Conservation (phyloP, 1,140 invertebrate species). For the Temnothorax longispinosus region DNA sequence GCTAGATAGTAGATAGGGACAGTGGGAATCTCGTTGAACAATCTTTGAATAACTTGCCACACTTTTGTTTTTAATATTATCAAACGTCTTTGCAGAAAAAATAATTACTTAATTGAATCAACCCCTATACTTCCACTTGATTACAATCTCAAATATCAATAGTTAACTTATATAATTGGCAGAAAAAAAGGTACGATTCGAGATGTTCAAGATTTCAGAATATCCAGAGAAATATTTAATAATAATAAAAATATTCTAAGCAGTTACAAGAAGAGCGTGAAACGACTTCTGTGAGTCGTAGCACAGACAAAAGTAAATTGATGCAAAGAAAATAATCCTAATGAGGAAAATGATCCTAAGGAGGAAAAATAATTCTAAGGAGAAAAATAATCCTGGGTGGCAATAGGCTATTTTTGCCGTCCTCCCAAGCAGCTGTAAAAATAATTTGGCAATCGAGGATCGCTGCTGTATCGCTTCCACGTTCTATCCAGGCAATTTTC, state of each 20-base stretch:
- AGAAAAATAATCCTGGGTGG: background rate
- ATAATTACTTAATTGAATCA: background rate
- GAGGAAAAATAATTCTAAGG: too few species aligned
- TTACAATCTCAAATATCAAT: background rate
- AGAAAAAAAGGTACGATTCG: background rate
- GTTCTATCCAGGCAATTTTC: background rate
- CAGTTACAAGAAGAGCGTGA: background rate
- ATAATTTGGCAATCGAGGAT: background rate
- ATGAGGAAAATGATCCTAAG: background rate
- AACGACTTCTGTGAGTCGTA: background rate
- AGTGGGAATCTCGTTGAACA: too few species aligned
- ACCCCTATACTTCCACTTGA: background rate
- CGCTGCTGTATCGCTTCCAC: background rate
- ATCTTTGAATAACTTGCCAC: background rate
- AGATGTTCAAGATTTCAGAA: background rate
- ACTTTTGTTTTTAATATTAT: background rate
- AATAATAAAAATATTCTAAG: background rate
- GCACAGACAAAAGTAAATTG: background rate
- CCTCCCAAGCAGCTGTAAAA: background rate
- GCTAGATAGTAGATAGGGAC: too few species aligned
- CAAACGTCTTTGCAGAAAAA: background rate
- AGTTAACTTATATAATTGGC: background rate
- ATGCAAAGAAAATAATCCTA: too few species aligned
- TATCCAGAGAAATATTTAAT: background rate
- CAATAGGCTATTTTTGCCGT: background rate